Evolutionary conservation across 2,888 invertebrate species (phyloP).

Genomic region (Parnassius mnemosyne): DNA sequence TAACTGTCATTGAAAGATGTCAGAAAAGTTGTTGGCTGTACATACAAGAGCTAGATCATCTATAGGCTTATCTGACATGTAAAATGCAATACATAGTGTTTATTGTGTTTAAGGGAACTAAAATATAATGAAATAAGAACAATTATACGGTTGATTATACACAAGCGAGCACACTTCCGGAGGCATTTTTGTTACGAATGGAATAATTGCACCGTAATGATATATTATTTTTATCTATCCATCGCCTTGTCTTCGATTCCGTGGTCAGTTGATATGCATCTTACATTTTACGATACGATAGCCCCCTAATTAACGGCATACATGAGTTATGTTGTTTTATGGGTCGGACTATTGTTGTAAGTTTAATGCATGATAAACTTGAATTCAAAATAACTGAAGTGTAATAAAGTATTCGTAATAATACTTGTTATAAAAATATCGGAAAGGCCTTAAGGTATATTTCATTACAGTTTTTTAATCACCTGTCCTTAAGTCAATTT

Average conservation of each 20-base stretch:
- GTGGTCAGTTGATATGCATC: slow-evolving; percentile 39
- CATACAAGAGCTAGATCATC: too few species aligned
- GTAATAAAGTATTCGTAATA: slow-evolving; percentile 21
- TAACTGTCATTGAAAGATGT: too few species aligned
- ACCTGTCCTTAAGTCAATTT: slow-evolving; percentile 10
- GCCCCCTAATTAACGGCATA: slow-evolving; percentile 35
- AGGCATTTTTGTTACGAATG: slow-evolving; percentile 30
- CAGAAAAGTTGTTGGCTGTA: too few species aligned
- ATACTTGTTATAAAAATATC: slow-evolving; percentile 14
- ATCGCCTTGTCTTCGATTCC: slow-evolving; percentile 37
- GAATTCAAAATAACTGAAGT: slow-evolving; percentile 10
- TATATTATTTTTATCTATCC: slow-evolving; percentile 47
- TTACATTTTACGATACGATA: slow-evolving; percentile 35
- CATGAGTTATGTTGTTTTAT: slow-evolving; percentile 19
- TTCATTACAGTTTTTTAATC: slow-evolving; percentile 23
- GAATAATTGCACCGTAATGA: slow-evolving; percentile 47
- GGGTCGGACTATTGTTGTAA: slow-evolving; percentile 27
- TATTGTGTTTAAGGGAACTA: too few species aligned
- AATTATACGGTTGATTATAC: background rate
- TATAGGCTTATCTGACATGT: too few species aligned
- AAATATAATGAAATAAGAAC: background rate
- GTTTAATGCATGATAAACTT: slow-evolving; percentile 23
- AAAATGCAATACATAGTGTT: too few species aligned
- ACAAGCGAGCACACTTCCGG: slow-evolving; percentile 5
- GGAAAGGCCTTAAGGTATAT: slow-evolving; percentile 14